phyloP scores from a whole-genome alignment of 1,140 invertebrate species.

The Copidosoma floridanum region DNA sequence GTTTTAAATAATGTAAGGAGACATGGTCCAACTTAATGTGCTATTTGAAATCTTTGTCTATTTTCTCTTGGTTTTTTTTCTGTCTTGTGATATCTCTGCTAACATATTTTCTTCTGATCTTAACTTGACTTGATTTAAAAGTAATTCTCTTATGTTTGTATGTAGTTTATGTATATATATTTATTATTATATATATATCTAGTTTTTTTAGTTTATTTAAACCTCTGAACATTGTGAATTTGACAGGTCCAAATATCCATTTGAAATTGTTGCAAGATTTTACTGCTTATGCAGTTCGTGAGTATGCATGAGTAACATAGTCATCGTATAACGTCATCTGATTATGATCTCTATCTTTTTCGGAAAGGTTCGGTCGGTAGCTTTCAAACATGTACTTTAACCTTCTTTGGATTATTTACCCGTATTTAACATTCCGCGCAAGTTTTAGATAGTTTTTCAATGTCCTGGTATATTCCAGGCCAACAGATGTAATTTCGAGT shows the following conservation, averaged over 20 bases:
- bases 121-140: no score
- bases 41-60: no score
- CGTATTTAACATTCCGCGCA: conserved; percentile 39
- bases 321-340: conserved; percentile 38
- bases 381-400: conserved; percentile 39
- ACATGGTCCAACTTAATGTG: no score
- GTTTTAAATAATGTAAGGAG: no score
- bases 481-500: conserved; percentile 50
- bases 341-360: conserved; percentile 50
- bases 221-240: not conserved
- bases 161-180: no score
- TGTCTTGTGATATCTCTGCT: no score
- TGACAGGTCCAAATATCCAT: not conserved
- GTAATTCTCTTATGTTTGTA: no score
- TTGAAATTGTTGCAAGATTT: conserved; percentile 7
- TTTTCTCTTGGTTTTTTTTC: no score
- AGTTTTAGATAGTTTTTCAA: conserved; percentile 32
- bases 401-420: conserved; percentile 19
- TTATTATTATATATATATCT: no score
- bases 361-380: conserved; percentile 37
- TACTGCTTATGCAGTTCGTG: conserved; percentile 26
- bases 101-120: no score
- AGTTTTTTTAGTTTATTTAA: conserved; percentile 29
- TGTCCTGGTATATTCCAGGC: conserved; percentile 48
- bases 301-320: conserved; percentile 20